Evolutionary conservation across 2,113 vertebrate species (phyloP).

Genomic region (Phalacrocorax carbo): DNA sequence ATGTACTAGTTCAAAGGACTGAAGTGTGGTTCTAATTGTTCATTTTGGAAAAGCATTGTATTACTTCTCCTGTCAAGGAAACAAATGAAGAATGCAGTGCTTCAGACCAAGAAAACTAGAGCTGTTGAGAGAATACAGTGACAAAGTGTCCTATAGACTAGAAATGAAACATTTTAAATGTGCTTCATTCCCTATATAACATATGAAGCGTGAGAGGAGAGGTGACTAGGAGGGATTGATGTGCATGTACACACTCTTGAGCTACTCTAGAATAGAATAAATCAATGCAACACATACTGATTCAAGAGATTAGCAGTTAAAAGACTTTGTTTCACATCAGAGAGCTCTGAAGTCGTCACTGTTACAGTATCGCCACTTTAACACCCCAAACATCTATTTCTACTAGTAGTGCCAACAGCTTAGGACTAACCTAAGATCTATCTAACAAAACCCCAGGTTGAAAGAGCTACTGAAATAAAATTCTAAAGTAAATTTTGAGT

Average conservation of each 20-base stretch:
- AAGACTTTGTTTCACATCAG: not conserved
- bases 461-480: not conserved
- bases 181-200: not conserved
- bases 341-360: not conserved
- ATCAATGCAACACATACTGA: not conserved
- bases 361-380: not conserved
- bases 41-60: not conserved
- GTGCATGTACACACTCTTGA: not conserved
- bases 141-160: not conserved
- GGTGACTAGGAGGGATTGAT: not conserved
- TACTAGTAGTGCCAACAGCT: not conserved
- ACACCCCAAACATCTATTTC: not conserved
- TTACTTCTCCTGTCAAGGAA: not conserved
- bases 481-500: not conserved
- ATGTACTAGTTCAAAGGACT: not conserved
- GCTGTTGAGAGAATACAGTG: not conserved
- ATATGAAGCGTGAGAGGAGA: not conserved
- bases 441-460: not conserved
- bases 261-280: not conserved
- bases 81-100: not conserved
- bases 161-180: not conserved
- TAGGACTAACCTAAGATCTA: not conserved
- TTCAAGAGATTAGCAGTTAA: not conserved
- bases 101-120: not conserved
- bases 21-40: not conserved